Evolutionary conservation across 2,797 vertebrate species (phyloP).

Genomic region (Triplophysa yarkandensis): DNA sequence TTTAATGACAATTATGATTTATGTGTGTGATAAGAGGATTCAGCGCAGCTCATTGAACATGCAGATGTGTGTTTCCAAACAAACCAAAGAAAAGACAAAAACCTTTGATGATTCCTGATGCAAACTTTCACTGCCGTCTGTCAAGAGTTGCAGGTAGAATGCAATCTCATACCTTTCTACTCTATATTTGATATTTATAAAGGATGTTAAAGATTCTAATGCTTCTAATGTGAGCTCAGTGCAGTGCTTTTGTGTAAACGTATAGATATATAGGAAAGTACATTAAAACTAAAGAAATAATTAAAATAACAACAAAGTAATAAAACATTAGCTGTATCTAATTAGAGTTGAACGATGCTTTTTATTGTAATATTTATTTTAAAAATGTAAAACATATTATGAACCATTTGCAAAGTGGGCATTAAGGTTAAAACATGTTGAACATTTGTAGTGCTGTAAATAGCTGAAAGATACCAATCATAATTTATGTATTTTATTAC

Average conservation of each 20-base stretch:
- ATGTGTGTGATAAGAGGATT: slow-evolving; percentile 71
- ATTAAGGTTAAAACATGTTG: background rate
- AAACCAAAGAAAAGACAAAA: slow-evolving; percentile 59
- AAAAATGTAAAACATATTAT: background rate
- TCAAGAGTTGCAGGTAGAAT: slow-evolving; percentile 57
- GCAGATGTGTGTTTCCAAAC: slow-evolving; percentile 68
- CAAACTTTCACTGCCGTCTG: slow-evolving; percentile 68
- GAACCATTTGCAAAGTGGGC: slow-evolving; percentile 1
- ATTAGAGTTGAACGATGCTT: background rate
- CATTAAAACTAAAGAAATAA: background rate
- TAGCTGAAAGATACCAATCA: background rate
- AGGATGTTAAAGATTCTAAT: slow-evolving; percentile 18
- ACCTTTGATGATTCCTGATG: slow-evolving; percentile 76
- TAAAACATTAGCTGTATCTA: background rate
- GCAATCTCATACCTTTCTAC: slow-evolving; percentile 34
- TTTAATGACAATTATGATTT: slow-evolving; percentile 55
- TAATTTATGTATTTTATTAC: slow-evolving; percentile 19
- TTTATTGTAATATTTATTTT: background rate
- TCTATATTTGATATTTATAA: slow-evolving; percentile 28
- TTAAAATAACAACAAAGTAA: background rate
- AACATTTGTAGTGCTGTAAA: slow-evolving; percentile 18
- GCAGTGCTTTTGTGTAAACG: background rate
- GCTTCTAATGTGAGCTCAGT: slow-evolving; percentile 1
- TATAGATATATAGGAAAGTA: background rate
- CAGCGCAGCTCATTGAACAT: slow-evolving; percentile 74